Percentiles rank a stretch among this genome's conserved stretches.
These are phyloP conservation scores for Ormyrus rosae DNA, from an alignment of 2,888 invertebrate species.

Conservation along the genomic window DNA sequence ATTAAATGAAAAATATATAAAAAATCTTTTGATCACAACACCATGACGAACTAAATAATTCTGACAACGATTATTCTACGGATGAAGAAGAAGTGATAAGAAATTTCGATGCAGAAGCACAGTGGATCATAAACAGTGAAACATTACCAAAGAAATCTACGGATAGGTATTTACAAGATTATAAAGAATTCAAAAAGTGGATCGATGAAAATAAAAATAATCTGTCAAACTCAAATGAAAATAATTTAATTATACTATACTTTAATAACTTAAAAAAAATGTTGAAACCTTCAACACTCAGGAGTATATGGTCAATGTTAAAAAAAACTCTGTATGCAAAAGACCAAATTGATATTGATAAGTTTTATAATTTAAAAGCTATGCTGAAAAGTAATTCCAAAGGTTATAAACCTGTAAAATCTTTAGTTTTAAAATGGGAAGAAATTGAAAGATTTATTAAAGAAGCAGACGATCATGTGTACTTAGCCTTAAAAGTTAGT, in stretches of 20 bases:
- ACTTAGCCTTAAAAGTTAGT: conserved; percentile 57
- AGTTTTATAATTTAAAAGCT: conserved; percentile 57
- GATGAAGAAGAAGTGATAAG: conserved; percentile 5
- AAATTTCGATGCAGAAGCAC: conserved; percentile 3
- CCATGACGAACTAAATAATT: neutral
- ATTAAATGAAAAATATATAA: too few species aligned
- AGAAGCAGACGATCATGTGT: conserved; percentile 48
- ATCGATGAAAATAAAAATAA: too few species aligned
- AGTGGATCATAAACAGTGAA: conserved; percentile 3
- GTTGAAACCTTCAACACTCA: too few species aligned
- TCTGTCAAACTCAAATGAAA: too few species aligned
- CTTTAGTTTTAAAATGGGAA: conserved; percentile 55
- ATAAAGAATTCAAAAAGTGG: neutral
- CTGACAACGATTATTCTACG: conserved; percentile 7
- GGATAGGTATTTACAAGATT: neutral
- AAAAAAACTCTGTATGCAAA: conserved; percentile 31
- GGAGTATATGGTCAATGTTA: too few species aligned
- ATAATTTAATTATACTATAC: too few species aligned
- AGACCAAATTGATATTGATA: conserved; percentile 56
- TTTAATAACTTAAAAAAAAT: too few species aligned
- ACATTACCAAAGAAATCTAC: conserved; percentile 10
- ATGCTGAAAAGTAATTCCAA: conserved; percentile 50
- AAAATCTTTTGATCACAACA: too few species aligned
- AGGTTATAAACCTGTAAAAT: conserved; percentile 55
- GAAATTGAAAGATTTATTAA: conserved; percentile 55